Evolutionary conservation across 1,140 invertebrate genomes (phyloP).

Genomic region (Bombus difficillimus): DNA sequence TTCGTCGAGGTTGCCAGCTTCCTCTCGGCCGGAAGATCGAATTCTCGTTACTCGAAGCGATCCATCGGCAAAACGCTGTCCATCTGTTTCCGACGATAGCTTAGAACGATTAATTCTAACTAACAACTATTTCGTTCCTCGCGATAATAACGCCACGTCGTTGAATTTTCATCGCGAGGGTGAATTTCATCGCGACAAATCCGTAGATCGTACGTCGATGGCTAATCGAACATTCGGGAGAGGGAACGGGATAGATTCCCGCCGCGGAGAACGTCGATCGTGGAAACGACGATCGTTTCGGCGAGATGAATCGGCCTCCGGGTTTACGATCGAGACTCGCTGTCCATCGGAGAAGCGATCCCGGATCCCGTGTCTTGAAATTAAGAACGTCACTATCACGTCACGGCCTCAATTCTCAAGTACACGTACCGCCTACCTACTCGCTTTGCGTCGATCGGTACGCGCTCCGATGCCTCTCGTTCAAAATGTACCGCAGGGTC

Average conservation of each 20-base stretch:
- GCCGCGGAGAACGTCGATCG: neutral
- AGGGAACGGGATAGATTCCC: neutral
- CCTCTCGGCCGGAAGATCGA: no score
- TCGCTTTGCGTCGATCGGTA: conserved; percentile 6
- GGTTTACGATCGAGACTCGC: neutral
- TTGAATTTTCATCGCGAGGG: no score
- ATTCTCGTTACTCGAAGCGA: no score
- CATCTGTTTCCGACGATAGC: rapidly evolving
- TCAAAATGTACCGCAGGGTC: conserved; percentile 31
- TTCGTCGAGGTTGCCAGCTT: neutral
- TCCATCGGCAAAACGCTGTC: no score
- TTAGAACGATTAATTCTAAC: no score
- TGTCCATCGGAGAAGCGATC: neutral
- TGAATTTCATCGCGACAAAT: neutral
- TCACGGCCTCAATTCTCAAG: neutral
- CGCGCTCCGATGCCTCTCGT: neutral
- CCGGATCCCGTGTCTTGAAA: neutral
- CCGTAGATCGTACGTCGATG: neutral
- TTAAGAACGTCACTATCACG: neutral
- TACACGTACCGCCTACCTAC: neutral
- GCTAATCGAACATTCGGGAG: neutral
- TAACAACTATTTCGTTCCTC: no score
- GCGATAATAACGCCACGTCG: no score
- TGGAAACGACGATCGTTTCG: neutral
- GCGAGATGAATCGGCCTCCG: neutral